Evolutionary conservation across 2,888 invertebrate species (phyloP).

Genomic region (Abrostola tripartita): DNA sequence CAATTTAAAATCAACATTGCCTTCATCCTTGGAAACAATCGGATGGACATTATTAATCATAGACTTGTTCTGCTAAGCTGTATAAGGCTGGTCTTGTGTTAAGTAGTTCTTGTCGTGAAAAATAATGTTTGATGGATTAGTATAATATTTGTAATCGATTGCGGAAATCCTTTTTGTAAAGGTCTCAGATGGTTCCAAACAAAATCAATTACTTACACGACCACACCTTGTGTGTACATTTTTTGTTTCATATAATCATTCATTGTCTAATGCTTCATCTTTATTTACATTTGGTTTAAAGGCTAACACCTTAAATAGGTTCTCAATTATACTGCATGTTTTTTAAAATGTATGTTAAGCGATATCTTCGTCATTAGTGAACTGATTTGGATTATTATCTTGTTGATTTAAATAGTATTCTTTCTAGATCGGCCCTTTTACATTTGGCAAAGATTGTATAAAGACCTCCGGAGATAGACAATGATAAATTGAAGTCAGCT

Average conservation of each 20-base stretch:
- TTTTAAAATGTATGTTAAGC: too few species aligned
- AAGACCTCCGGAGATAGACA: too few species aligned
- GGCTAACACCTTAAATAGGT: too few species aligned
- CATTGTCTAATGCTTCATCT: too few species aligned
- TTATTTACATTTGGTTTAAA: too few species aligned
- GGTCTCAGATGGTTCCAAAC: conserved; percentile 39
- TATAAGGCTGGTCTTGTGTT: conserved; percentile 31
- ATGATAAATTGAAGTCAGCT: too few species aligned
- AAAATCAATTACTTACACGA: conserved; percentile 48
- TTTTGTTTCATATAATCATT: conserved; percentile 7
- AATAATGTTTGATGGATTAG: conserved; percentile 44
- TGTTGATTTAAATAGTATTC: neutral
- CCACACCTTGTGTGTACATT: conserved; percentile 40
- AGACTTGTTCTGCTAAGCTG: conserved; percentile 42
- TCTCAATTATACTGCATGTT: too few species aligned
- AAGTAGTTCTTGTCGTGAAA: conserved; percentile 48
- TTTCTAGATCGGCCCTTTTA: too few species aligned
- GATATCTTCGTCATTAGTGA: too few species aligned
- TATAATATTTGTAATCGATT: conserved; percentile 60
- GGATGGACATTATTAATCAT: conserved; percentile 55
- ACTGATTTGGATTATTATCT: neutral
- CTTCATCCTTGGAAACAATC: conserved; percentile 54
- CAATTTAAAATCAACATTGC: conserved; percentile 58
- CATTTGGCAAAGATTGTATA: too few species aligned
- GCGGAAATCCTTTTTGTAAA: conserved; percentile 61